phyloP scores from a whole-genome alignment of 64 coral and sea anemone species.

The Pocillopora damicornis region DNA sequence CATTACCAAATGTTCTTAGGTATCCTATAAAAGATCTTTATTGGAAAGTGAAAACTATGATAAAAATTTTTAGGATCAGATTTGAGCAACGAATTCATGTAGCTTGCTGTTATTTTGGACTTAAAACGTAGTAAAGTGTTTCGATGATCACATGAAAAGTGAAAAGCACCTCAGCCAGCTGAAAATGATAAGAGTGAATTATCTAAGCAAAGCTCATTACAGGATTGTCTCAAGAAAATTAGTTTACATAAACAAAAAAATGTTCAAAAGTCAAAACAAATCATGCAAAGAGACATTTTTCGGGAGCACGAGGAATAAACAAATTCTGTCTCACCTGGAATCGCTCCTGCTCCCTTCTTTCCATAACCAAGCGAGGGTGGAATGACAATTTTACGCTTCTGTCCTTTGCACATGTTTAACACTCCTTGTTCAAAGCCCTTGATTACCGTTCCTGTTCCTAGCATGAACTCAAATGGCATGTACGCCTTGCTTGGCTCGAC shows the following conservation, averaged over 20 bases:
- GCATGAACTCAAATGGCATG: slow-evolving; percentile 83
- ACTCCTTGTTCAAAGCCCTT: slow-evolving; percentile 91
- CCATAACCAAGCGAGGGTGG: slow-evolving; percentile 94
- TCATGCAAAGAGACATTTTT: background rate
- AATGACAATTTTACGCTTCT: slow-evolving; percentile 77
- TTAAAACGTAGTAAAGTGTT: too few relatives aligned
- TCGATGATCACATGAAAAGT: too few relatives aligned
- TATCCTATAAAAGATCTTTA: too few relatives aligned
- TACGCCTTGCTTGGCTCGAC: slow-evolving; percentile 86
- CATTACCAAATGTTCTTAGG: too few relatives aligned
- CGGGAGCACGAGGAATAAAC: background rate
- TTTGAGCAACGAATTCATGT: too few relatives aligned
- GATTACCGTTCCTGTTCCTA: slow-evolving; percentile 89
- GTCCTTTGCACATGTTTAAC: slow-evolving; percentile 76
- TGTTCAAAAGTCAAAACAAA: background rate
- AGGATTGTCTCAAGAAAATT: background rate
- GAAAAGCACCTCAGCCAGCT: too few relatives aligned
- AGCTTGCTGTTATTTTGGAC: too few relatives aligned
- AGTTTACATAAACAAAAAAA: background rate
- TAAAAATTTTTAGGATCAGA: too few relatives aligned
- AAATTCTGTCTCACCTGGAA: slow-evolving; percentile 68
- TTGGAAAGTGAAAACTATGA: too few relatives aligned
- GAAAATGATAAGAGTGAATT: too few relatives aligned
- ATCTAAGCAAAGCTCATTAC: too few relatives aligned
- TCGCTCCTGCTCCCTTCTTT: slow-evolving; percentile 86